Conservation (phyloP, 2,113 vertebrate species). For the Calyptomena viridis region DNA sequence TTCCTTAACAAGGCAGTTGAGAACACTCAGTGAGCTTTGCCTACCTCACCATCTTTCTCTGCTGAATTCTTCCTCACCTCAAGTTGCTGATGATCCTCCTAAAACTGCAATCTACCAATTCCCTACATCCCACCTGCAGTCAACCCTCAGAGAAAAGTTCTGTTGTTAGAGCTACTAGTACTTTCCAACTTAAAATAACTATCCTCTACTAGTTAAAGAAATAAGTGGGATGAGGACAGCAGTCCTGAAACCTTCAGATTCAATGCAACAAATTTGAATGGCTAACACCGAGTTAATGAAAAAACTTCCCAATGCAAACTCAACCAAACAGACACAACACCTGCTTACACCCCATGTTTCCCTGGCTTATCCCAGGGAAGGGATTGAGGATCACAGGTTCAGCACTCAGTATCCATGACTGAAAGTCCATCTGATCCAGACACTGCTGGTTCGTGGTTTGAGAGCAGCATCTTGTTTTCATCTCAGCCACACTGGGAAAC, state of each 20-base stretch:
- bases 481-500: neutral
- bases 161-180: neutral
- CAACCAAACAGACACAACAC: neutral
- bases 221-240: fast-evolving
- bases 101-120: neutral
- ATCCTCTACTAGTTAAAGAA: neutral
- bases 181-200: neutral
- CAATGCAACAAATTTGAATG: neutral
- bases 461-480: neutral
- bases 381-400: neutral
- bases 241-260: neutral
- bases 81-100: neutral
- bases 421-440: neutral
- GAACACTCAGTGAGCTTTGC: neutral
- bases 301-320: neutral
- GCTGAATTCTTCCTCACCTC: neutral
- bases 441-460: neutral
- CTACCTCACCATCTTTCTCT: neutral
- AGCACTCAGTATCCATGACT: neutral
- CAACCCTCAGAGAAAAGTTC: neutral
- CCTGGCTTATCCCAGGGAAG: neutral
- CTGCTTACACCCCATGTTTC: neutral
- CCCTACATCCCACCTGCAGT: neutral
- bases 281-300: neutral
- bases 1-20: neutral